Evolutionary conservation across 2,113 vertebrate genomes (phyloP), one percentile per base, ranked within the genome.

Genomic region (Columbina picui): DNA sequence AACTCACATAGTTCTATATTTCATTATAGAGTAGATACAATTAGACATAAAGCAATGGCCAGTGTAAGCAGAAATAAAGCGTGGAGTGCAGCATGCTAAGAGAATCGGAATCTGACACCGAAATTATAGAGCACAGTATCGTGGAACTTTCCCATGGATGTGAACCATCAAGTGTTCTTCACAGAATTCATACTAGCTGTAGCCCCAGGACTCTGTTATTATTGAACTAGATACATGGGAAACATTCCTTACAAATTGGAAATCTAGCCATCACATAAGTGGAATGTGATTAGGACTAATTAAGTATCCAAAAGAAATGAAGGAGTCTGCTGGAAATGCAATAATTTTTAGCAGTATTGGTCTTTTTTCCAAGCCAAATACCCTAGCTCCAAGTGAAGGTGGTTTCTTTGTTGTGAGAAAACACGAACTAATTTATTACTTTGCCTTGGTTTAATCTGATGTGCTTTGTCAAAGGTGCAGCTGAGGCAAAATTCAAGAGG

Each of bases 401-500:
- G 71, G 50, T 88, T 92, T 93, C 64, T 39, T 27, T 77, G 82
- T 53, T 90, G 18, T 65, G 74, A 81, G 64, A 74, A 95, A 90
- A 57, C 71, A 60, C 10, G 55, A 84, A 32, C 36, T 76, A 29
- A 89, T 90, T 73, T 83, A 41, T 73, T 84, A 61, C 59, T 93
- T 93, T 74, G 52, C 34, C 13, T 57, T 95, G 86, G 30, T 77
- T 92, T 84, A 43, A 93, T 89, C 71, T 71, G 34, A 88, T 87
- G 70, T 75, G 53, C 67, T 91, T 70, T 75, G 76, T 94, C 76
- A 90, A 93, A 94, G 59, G 63, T 55, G 26, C 79, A 82, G 79
- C 52, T 70, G 43, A 83, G 43, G 68, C 79, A 94, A 88, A 92
- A 90, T 60, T 56, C 43, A 75, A 30, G 61, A 71, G 52, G 56